Base-by-base conservation (phyloP, 2,797 vertebrate genomes). In the Sebastes ruberrimus region DNA sequence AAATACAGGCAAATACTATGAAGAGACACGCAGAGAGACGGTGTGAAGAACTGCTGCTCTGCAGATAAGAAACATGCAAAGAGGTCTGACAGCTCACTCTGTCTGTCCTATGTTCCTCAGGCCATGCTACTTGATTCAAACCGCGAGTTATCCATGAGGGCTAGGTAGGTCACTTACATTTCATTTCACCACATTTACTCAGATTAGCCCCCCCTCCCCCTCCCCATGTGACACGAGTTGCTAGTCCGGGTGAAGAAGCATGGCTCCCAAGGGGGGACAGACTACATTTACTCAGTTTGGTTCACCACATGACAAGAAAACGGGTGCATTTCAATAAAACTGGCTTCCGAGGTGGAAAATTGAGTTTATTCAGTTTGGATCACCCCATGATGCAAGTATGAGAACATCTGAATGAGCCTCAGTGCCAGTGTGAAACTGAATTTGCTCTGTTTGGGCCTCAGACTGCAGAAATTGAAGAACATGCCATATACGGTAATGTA, bases 121-220 rank as follows among this genome's bases (percentile, higher is more conserved):
- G 86, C 69, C 23, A 16, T 62, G 64, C 27, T 59, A 28, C 71
- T 71, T 7, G 46, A 84, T 63, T 78, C 35, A 49, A 71, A 75
- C 27, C 69, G n/a, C 7, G 16, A 28, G 52, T 42, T 68, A 4
- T 71, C 78, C 69, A 32, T 3, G 16, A 71, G 55, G 63, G 56
- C 66, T 64, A 61, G 74, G 52, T 72, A 65, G 83, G 70, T 88
- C 70, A 84, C 63, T 28, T 80, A 62, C 72, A 78, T 72, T 86
- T 84, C 18, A 84, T 84, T 83, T 76, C 83, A 76, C 74, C 56
- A 79, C 75, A 74, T 81, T 83, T 79, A 59, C 68, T 81, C 32
- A 71, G 84, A 88, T 86, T 71, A 85, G 82, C 88, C 69, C 20
- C 62, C 69, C 33, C 10, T 10, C 10, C 2, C 4, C 10, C 4